Evolutionary conservation across 2,888 invertebrate genomes (phyloP), one percentile per base, ranked within the genome.

Genomic region (Conomelus anceps): DNA sequence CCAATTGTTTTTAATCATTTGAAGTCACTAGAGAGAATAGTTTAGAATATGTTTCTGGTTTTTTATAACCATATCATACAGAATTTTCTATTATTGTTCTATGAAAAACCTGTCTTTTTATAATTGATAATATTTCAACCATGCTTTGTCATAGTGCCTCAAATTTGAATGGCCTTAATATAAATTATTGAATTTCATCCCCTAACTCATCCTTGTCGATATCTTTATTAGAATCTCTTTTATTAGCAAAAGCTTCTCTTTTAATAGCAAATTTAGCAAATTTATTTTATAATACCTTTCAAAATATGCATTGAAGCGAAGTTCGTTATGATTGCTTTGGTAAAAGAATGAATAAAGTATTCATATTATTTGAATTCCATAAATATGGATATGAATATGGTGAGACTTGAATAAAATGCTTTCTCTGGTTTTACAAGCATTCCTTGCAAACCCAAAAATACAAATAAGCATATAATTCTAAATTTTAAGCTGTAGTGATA

Each of bases 71-170:
- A 20, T 63, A 3, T 63, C 63, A n/a, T 63, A 4, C 6, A 63
- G 13, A 63, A 63, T n/a, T 63, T 20, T 63, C n/a, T 63, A 63
- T n/a, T 63, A 63, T 63, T 7, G n/a, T n/a, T 63, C 63, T 63
- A n/a, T 63, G 63, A 63, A 63, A 63, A n/a, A 13, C 20, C 63
- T 63, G 4, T 63, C 1, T n/a, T 63, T 63, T 63, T 13, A 63
- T 63, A 63, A n/a, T 63, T n/a, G 3, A 86, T 86, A 26, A 86
- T 26, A n/a, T 86, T 84, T 26, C 20, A 86, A 85, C 23, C 11
- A 86, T 86, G 86, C 86, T 86, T 26, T 86, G 24, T 86, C 86
- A 86, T 86, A 86, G 86, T 86, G 86, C 86, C 86, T 86, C 86
- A 86, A 20, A 86, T 23, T 86, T 29, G 29, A 86, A 86, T 86